Conservation (phyloP, 2,797 vertebrate genomes). For the Siniperca undulata region DNA sequence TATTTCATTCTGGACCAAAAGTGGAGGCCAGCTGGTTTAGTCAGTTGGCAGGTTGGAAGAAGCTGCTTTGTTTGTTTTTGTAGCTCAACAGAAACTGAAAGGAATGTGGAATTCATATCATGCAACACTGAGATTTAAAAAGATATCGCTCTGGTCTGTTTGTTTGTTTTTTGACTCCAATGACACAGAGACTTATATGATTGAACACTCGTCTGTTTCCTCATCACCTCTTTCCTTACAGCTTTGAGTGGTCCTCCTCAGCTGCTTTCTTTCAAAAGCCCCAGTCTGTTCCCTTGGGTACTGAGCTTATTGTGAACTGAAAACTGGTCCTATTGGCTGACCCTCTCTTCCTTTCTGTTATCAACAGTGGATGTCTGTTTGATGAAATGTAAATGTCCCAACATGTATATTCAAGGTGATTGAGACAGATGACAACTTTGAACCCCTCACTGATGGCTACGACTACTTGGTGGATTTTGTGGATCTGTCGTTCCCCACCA, state of each 20-base stretch:
- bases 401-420: slow-evolving; percentile 74
- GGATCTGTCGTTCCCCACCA: slow-evolving; percentile 85
- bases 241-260: neutral
- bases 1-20: too few species aligned
- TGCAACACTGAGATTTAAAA: neutral
- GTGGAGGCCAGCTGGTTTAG: neutral
- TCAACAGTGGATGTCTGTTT: neutral
- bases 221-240: neutral
- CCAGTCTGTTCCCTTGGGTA: neutral
- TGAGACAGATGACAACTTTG: slow-evolving; percentile 87
- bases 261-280: neutral
- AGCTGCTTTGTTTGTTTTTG: neutral
- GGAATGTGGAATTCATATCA: neutral
- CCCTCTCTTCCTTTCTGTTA: neutral
- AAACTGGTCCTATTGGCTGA: neutral
- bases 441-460: slow-evolving; percentile 70
- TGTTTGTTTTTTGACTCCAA: too few species aligned
- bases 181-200: too few species aligned
- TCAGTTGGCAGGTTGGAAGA: neutral
- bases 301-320: neutral
- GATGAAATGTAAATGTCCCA: neutral
- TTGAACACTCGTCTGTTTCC: neutral
- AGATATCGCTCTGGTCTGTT: neutral
- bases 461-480: slow-evolving; percentile 88
- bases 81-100: neutral